phyloP scores from a whole-genome alignment of 2,888 invertebrate species.

The Cerastis rubricosa region DNA sequence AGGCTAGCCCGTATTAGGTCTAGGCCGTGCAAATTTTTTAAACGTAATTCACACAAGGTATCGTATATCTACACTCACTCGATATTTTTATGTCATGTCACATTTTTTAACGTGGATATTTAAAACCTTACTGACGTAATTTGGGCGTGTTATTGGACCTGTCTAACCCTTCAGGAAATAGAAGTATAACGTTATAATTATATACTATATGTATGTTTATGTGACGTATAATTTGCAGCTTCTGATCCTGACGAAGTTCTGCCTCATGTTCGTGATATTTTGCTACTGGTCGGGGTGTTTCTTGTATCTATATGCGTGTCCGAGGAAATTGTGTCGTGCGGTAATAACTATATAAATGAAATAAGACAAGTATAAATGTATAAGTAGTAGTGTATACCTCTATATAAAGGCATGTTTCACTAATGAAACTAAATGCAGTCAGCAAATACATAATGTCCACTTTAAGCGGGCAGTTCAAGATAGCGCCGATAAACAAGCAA shows the following conservation, averaged over 20 bases:
- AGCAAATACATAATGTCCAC: background rate
- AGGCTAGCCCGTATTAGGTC: background rate
- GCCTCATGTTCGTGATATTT: slow-evolving; percentile 76
- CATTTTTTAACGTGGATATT: no score
- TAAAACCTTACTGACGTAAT: no score
- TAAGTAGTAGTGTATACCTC: no score
- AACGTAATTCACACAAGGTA: no score
- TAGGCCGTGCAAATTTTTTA: background rate
- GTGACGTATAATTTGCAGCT: slow-evolving; percentile 74
- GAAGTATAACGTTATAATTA: no score
- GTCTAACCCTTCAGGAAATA: no score
- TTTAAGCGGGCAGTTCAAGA: no score
- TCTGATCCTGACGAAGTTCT: slow-evolving; percentile 78
- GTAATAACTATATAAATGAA: slow-evolving; percentile 68
- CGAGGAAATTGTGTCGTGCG: slow-evolving; percentile 80
- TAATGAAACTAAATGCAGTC: background rate
- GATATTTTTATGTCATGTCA: no score
- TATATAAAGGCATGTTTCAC: background rate
- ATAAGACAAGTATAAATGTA: background rate
- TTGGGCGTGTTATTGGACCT: no score
- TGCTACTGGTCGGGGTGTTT: slow-evolving; percentile 87
- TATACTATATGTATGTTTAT: background rate
- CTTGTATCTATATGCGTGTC: slow-evolving; percentile 82
- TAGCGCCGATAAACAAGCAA: no score
- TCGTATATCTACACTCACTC: no score